Percentiles rank a stretch among this genome's conserved stretches.
These are phyloP conservation scores for Microchrysa polita DNA, from an alignment of 2,888 invertebrate genomes.

Conservation along the genomic window DNA sequence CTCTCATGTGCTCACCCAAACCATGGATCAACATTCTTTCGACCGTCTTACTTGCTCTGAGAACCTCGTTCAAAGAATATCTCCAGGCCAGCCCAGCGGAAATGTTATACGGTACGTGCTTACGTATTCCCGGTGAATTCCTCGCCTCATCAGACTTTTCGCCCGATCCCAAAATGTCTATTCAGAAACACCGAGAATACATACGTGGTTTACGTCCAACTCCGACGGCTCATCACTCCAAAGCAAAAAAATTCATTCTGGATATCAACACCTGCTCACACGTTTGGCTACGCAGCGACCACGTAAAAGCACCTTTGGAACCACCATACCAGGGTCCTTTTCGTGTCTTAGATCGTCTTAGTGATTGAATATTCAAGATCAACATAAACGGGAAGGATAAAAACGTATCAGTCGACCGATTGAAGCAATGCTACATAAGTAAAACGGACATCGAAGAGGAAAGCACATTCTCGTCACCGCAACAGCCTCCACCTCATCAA, in stretches of 20 bases:
- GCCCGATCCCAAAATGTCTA: neutral
- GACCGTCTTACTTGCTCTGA: too few relatives aligned
- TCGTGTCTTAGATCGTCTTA: too few relatives aligned
- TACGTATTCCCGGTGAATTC: too few relatives aligned
- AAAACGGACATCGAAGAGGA: neutral
- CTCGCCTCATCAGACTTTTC: neutral
- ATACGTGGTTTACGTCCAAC: slow-evolving; percentile 21
- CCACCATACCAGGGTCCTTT: slow-evolving; percentile 20
- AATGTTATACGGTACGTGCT: too few relatives aligned
- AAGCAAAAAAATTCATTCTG: slow-evolving; percentile 10
- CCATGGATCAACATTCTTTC: too few relatives aligned
- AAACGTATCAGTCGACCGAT: neutral
- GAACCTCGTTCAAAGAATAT: too few relatives aligned
- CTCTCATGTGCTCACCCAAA: too few relatives aligned
- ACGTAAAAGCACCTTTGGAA: slow-evolving; percentile 22
- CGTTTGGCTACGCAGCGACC: neutral
- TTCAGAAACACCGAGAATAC: slow-evolving; percentile 20
- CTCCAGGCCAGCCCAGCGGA: too few relatives aligned
- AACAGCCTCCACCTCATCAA: neutral
- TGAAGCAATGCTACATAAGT: neutral
- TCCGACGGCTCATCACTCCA: slow-evolving; percentile 14
- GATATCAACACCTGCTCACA: slow-evolving; percentile 21
- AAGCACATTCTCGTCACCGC: too few relatives aligned
- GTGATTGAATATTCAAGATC: neutral
- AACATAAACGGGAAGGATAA: neutral